Percentiles rank a stretch among this genome's conserved stretches.
Conservation (phyloP, 2,888 invertebrate species). For the Corythucha ciliata region DNA sequence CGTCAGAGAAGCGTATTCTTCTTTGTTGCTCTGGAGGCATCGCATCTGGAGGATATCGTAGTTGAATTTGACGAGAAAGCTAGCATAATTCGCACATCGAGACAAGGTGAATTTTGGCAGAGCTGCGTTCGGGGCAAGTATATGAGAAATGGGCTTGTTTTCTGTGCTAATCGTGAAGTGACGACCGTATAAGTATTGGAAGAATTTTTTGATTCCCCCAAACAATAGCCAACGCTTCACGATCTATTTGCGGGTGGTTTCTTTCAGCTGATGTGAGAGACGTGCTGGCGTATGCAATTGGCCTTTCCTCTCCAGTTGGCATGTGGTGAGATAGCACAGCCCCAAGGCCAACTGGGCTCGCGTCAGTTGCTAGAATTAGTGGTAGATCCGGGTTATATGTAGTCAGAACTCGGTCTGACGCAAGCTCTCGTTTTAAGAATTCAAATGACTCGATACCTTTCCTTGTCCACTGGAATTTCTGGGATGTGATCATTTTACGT, state of each 20-base stretch:
- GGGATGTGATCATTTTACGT: constrained; percentile 6
- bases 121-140: constrained; percentile 30
- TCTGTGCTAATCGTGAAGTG: constrained; percentile 40
- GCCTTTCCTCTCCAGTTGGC: constrained; percentile 39
- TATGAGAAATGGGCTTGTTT: constrained; percentile 37
- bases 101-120: constrained; percentile 17
- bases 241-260: constrained; percentile 36
- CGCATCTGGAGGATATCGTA: no score
- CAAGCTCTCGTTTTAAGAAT: constrained; percentile 34
- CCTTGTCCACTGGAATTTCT: constrained; percentile 33
- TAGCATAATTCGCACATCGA: constrained; percentile 15
- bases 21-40: no score
- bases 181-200: constrained; percentile 40
- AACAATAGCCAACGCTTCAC: constrained; percentile 37
- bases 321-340: constrained; percentile 37
- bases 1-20: no score
- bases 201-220: constrained; percentile 36
- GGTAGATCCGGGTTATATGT: constrained; percentile 37
- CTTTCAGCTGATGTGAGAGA: constrained; percentile 37
- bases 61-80: constrained; percentile 9
- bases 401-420: constrained; percentile 12
- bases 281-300: constrained; percentile 40
- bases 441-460: constrained; percentile 34
- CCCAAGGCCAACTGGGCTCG: constrained; percentile 26
- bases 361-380: constrained; percentile 36